Evolutionary conservation across 1,140 invertebrate species (phyloP).

Genomic region (Tribolium castaneum): DNA sequence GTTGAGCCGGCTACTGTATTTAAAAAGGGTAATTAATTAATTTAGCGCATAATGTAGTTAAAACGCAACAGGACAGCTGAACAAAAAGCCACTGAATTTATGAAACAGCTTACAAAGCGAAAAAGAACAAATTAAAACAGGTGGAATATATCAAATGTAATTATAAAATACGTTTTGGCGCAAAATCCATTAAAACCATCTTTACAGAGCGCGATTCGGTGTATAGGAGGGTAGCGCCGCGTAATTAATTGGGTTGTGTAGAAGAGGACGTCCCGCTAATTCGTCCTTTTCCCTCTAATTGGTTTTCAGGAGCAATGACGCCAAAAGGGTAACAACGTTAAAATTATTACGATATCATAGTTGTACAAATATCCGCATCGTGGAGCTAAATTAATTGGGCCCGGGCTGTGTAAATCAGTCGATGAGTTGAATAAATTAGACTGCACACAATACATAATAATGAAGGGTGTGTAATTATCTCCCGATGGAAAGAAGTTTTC

Average conservation of each 20-base stretch:
- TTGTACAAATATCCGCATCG: conserved; percentile 39
- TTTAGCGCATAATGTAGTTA: conserved; percentile 12
- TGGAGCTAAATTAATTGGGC: conserved; percentile 38
- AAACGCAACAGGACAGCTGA: conserved; percentile 19
- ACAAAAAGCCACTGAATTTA: conserved; percentile 26
- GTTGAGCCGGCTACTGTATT: neutral
- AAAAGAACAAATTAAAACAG: conserved; percentile 32
- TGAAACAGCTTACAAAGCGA: conserved; percentile 5
- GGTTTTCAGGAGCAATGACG: conserved; percentile 43
- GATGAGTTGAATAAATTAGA: conserved; percentile 20
- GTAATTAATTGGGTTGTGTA: conserved; percentile 45
- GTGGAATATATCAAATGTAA: conserved; percentile 41
- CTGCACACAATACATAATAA: neutral
- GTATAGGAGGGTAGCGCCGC: conserved; percentile 39
- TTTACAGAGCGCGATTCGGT: conserved; percentile 41
- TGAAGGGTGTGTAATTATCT: neutral
- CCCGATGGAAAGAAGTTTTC: neutral
- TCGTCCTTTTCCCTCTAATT: conserved; percentile 40
- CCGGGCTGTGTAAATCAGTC: conserved; percentile 12
- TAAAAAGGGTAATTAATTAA: conserved; percentile 23
- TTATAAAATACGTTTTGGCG: conserved; percentile 47
- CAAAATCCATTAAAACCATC: conserved; percentile 47
- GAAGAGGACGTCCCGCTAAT: neutral
- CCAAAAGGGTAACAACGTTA: conserved; percentile 44
- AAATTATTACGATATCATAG: conserved; percentile 41